Evolutionary conservation across 1,140 invertebrate species (phyloP).

Genomic region (Neodiprion fabricii): DNA sequence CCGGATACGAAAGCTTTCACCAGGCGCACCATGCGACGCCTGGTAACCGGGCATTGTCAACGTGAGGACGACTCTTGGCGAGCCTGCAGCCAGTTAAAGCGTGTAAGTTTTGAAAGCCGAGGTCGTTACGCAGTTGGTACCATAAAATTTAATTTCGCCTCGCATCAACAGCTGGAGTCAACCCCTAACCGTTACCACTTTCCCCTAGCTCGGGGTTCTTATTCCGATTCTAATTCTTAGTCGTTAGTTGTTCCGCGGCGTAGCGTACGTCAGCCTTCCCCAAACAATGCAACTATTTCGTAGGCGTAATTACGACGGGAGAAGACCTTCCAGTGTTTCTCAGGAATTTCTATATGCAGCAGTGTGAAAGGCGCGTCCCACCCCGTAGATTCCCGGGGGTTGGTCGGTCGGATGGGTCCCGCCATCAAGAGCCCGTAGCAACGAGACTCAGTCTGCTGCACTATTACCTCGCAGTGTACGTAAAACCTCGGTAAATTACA

Average conservation of each 20-base stretch:
- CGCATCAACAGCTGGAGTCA: neutral
- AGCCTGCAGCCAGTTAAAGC: neutral
- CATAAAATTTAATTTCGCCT: conserved; percentile 3
- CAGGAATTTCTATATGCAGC: no score
- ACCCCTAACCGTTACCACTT: neutral
- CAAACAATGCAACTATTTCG: conserved; percentile 5
- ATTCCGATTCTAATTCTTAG: neutral
- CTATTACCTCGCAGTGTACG: neutral
- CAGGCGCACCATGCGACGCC: no score
- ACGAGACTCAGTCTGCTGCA: neutral
- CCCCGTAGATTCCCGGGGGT: neutral
- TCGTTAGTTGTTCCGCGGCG: neutral
- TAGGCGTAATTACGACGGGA: neutral
- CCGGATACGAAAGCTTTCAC: no score
- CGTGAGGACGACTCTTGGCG: no score
- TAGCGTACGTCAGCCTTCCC: neutral
- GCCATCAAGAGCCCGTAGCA: neutral
- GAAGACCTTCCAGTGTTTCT: no score
- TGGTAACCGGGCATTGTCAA: no score
- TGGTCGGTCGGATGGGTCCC: neutral
- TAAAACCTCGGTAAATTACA: neutral
- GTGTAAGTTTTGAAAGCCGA: neutral
- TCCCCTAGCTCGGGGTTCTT: neutral
- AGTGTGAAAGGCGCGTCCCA: no score
- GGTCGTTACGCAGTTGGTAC: neutral